Percentiles rank a stretch among this genome's conserved stretches.
phyloP scores from a whole-genome alignment of 2,888 invertebrate genomes.

The Dasypolia templi region DNA sequence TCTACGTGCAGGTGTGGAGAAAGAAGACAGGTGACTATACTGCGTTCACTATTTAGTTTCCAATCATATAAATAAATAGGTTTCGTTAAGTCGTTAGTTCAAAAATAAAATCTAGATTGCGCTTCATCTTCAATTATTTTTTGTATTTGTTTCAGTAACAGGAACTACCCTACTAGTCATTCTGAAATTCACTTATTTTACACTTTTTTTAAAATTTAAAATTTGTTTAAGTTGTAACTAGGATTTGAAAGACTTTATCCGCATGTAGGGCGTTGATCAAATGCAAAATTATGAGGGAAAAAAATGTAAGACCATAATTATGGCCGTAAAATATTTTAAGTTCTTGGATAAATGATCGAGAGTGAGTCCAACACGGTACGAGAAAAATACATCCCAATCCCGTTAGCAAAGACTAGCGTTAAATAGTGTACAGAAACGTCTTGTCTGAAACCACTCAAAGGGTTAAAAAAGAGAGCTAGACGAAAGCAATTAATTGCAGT shows the following conservation, averaged over 20 bases:
- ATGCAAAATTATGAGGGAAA: not conserved
- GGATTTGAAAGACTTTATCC: not conserved
- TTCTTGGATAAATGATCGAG: no score
- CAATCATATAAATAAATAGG: not conserved
- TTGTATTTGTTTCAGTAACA: not conserved
- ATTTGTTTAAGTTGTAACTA: not conserved
- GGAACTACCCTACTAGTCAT: not conserved
- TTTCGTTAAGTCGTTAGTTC: not conserved
- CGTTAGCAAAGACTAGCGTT: not conserved
- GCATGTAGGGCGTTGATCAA: not conserved
- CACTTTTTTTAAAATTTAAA: not conserved
- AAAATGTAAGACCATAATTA: no score
- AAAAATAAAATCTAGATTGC: not conserved
- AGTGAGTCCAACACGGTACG: not conserved
- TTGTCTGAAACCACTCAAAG: no score
- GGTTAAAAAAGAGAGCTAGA: not conserved
- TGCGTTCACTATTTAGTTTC: not conserved
- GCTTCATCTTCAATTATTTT: not conserved
- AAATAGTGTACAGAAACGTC: no score
- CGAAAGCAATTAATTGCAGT: not conserved
- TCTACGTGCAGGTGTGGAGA: constrained; percentile 89
- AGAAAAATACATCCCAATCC: no score
- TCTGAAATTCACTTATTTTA: not conserved
- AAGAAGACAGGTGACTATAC: constrained; percentile 83
- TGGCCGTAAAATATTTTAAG: not conserved